Percentiles rank a stretch among this genome's conserved stretches.
These are phyloP conservation scores for Harpagifer antarcticus DNA, from an alignment of 2,797 vertebrate species.

Conservation along the genomic window DNA sequence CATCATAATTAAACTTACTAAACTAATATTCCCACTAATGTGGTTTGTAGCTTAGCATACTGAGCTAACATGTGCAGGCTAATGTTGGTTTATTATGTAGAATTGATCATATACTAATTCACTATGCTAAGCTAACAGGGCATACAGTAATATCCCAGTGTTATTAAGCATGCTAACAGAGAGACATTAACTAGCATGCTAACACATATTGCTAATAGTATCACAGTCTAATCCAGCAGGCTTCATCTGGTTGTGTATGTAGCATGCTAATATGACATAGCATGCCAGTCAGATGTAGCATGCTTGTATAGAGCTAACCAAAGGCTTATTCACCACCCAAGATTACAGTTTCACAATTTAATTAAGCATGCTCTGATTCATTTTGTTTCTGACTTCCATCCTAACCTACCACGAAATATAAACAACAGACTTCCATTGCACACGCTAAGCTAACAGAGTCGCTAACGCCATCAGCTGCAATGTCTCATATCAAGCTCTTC, in stretches of 20 bases:
- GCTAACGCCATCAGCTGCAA: background rate
- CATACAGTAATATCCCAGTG: background rate
- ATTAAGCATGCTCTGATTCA: background rate
- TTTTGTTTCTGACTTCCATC: background rate
- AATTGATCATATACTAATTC: slow-evolving; percentile 7
- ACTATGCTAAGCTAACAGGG: background rate
- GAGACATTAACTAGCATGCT: background rate
- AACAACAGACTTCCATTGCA: background rate
- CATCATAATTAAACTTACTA: background rate
- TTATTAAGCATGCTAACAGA: slow-evolving; percentile 4
- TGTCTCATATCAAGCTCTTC: background rate
- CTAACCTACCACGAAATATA: background rate
- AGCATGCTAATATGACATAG: background rate
- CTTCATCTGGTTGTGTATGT: background rate
- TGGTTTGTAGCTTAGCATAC: background rate
- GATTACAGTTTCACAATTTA: background rate
- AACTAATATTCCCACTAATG: background rate
- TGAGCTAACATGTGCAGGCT: background rate
- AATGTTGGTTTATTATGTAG: background rate
- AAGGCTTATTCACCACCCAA: background rate
- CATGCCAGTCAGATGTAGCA: background rate
- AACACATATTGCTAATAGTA: background rate
- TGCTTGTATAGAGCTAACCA: background rate
- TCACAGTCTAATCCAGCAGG: background rate
- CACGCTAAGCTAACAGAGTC: background rate